Evolutionary conservation across 1,140 invertebrate genomes (phyloP).

Genomic region (Caenorhabditis brenneri): DNA sequence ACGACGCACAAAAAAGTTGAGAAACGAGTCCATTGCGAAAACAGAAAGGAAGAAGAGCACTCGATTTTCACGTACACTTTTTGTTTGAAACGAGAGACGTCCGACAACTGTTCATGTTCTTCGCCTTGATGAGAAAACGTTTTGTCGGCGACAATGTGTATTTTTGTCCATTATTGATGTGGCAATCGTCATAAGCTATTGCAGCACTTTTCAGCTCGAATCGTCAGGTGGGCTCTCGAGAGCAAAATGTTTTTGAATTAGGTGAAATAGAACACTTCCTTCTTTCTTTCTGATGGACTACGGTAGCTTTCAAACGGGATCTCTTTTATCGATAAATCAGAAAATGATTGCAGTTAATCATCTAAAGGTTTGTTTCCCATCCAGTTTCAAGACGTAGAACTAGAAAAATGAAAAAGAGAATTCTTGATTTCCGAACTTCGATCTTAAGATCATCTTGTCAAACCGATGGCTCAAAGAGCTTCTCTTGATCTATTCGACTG

Average conservation of each 20-base stretch:
- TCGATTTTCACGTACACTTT: constrained; percentile 27
- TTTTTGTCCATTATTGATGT: constrained; percentile 6
- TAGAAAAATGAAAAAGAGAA: too few relatives aligned
- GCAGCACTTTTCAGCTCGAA: background rate
- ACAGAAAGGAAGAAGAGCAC: constrained; percentile 1
- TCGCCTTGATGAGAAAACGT: background rate
- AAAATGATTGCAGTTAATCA: too few relatives aligned
- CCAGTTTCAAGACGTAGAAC: too few relatives aligned
- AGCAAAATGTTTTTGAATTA: background rate
- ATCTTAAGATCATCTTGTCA: background rate
- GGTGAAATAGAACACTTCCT: background rate
- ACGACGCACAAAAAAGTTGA: background rate
- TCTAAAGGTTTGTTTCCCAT: too few relatives aligned
- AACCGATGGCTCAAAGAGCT: background rate
- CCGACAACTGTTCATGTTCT: constrained; percentile 23
- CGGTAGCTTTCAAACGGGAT: background rate
- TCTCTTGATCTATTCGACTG: background rate
- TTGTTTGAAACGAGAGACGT: constrained; percentile 26
- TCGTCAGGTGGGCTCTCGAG: background rate
- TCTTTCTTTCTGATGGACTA: background rate
- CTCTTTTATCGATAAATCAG: too few relatives aligned
- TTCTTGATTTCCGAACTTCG: background rate
- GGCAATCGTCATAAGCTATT: background rate
- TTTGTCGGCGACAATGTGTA: constrained; percentile 12
- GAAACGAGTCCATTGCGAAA: background rate